These are phyloP conservation scores for Linyphia triangularis DNA, from an alignment of 2,888 invertebrate species.

Conservation along the genomic window DNA sequence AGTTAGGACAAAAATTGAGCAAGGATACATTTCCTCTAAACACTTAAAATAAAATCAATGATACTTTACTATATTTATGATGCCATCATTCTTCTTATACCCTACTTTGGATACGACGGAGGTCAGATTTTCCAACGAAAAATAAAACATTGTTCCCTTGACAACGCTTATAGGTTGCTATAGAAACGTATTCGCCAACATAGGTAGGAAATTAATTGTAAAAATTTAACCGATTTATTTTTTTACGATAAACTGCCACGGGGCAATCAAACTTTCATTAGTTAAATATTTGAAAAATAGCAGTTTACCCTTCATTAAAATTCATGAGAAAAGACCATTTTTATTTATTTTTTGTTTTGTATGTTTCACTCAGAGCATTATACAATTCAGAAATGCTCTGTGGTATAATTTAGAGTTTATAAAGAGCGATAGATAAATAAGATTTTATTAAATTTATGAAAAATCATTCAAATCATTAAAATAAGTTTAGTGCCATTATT, in stretches of 20 bases:
- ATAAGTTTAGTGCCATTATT: too few relatives aligned
- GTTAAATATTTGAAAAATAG: neutral
- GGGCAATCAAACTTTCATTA: neutral
- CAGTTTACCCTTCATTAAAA: too few relatives aligned
- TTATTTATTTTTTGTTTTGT: too few relatives aligned
- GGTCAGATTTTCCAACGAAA: conserved; percentile 40
- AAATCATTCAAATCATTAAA: too few relatives aligned
- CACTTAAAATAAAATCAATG: neutral
- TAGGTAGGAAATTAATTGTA: conserved; percentile 55
- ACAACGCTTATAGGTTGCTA: conserved; percentile 30
- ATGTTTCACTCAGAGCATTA: too few relatives aligned
- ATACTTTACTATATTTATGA: conserved; percentile 19
- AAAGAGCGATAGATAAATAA: too few relatives aligned
- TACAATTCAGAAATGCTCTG: too few relatives aligned
- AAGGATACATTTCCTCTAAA: neutral
- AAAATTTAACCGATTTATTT: conserved; percentile 40
- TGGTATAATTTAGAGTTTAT: too few relatives aligned
- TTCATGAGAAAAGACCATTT: too few relatives aligned
- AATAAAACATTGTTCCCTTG: conserved; percentile 60
- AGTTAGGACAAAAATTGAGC: neutral
- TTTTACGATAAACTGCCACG: conserved; percentile 10
- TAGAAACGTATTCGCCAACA: conserved; percentile 40
- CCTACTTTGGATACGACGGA: conserved; percentile 5
- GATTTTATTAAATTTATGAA: too few relatives aligned
- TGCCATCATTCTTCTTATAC: conserved; percentile 25